phyloP scores from a whole-genome alignment of 2,888 invertebrate species.

The Thereva unica region DNA sequence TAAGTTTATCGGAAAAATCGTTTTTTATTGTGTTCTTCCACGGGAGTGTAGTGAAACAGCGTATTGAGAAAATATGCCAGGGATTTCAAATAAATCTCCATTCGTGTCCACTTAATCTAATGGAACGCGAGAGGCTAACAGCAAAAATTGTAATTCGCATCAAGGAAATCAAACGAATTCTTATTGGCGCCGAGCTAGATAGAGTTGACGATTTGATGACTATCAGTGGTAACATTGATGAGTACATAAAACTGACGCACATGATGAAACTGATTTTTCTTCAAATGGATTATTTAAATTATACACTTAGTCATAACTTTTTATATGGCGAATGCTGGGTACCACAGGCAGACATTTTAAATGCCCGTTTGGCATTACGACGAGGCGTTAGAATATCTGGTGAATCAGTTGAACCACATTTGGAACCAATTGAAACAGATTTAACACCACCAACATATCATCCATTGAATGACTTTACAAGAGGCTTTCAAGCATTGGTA shows the following conservation, averaged over 20 bases:
- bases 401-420: constrained; percentile 74
- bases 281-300: no score
- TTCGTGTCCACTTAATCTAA: constrained; percentile 77
- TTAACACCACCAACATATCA: constrained; percentile 88
- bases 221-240: no score
- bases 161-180: no score
- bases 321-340: no score
- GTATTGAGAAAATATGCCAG: constrained; percentile 81
- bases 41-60: constrained; percentile 76
- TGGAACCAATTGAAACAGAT: constrained; percentile 78
- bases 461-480: constrained; percentile 86
- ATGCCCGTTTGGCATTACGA: no score
- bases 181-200: no score
- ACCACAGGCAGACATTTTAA: no score
- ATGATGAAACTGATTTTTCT: no score
- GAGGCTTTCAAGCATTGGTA: constrained; percentile 88
- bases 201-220: no score
- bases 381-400: no score
- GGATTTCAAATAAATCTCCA: constrained; percentile 83
- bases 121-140: constrained; percentile 73
- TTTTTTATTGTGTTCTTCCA: constrained; percentile 79
- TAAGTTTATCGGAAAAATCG: constrained; percentile 63
- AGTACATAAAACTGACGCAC: no score
- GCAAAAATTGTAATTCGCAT: constrained; percentile 48
- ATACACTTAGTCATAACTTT: no score